Conservation (phyloP, 2,797 vertebrate genomes). For the Crax fasciolata region DNA sequence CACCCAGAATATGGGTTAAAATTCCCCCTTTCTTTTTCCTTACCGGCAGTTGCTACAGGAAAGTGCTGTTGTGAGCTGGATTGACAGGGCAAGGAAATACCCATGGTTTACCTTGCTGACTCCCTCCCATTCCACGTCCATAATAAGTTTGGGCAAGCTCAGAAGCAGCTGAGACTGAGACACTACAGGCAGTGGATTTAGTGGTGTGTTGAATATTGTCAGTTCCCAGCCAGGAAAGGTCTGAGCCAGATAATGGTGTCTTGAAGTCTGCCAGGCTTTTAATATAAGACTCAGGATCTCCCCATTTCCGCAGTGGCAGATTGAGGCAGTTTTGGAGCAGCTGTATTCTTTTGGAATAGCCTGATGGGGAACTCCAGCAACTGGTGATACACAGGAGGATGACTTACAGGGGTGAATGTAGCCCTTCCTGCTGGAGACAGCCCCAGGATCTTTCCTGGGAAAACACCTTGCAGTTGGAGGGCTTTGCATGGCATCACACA, state of each 20-base stretch:
- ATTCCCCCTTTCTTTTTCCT: neutral
- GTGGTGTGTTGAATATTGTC: neutral
- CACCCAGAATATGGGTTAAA: neutral
- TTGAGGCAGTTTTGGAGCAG: neutral
- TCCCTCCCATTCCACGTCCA: neutral
- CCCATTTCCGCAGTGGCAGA: neutral
- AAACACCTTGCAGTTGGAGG: neutral
- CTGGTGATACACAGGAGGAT: rapidly evolving
- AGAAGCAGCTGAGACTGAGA: neutral
- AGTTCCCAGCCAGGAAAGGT: neutral
- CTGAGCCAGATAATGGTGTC: neutral
- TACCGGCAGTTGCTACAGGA: neutral
- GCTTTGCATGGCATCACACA: neutral
- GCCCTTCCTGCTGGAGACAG: neutral
- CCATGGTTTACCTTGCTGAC: neutral
- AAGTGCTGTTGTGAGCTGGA: neutral
- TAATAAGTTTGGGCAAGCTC: neutral
- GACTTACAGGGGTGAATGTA: rapidly evolving
- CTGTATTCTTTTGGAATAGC: neutral
- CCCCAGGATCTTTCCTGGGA: neutral
- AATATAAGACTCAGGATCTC: neutral
- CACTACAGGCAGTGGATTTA: neutral
- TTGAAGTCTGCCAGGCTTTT: neutral
- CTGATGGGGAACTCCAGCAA: neutral
- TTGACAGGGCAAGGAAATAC: neutral